Evolutionary conservation across 2,888 invertebrate species (phyloP).

Genomic region (Caradrina kadenii): DNA sequence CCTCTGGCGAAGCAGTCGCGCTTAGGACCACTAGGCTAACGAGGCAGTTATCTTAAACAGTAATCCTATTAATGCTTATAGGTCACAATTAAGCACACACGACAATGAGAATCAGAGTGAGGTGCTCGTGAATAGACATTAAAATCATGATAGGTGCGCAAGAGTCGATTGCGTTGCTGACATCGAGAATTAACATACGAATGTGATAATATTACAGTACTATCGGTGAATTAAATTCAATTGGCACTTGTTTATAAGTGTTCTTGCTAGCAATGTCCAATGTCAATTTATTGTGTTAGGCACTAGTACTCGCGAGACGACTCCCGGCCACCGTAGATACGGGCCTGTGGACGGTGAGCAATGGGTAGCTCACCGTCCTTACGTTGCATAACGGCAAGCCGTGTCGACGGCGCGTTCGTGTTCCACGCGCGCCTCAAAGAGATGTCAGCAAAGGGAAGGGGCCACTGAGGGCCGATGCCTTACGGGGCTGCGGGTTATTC

Average conservation of each 20-base stretch:
- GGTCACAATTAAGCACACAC: neutral
- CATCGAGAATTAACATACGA: slow-evolving; percentile 35
- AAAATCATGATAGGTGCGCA: slow-evolving; percentile 12
- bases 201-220: slow-evolving; percentile 33
- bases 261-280: slow-evolving; percentile 46
- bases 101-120: neutral
- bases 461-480: too few relatives aligned
- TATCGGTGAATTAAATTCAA: slow-evolving; percentile 55
- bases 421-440: too few relatives aligned
- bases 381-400: too few relatives aligned
- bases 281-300: slow-evolving; percentile 30
- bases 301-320: neutral
- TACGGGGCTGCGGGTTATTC: too few relatives aligned
- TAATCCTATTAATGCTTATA: neutral
- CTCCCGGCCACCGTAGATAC: too few relatives aligned
- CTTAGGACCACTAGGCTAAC: too few relatives aligned
- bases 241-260: slow-evolving; percentile 52
- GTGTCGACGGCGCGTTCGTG: too few relatives aligned
- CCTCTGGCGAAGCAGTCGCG: too few relatives aligned
- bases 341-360: too few relatives aligned
- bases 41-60: too few relatives aligned
- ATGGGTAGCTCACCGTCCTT: too few relatives aligned
- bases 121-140: slow-evolving; percentile 9
- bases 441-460: too few relatives aligned
- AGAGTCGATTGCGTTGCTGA: slow-evolving; percentile 19